Conservation (phyloP, 2,113 vertebrate genomes). For the Baryphthengus martii region DNA sequence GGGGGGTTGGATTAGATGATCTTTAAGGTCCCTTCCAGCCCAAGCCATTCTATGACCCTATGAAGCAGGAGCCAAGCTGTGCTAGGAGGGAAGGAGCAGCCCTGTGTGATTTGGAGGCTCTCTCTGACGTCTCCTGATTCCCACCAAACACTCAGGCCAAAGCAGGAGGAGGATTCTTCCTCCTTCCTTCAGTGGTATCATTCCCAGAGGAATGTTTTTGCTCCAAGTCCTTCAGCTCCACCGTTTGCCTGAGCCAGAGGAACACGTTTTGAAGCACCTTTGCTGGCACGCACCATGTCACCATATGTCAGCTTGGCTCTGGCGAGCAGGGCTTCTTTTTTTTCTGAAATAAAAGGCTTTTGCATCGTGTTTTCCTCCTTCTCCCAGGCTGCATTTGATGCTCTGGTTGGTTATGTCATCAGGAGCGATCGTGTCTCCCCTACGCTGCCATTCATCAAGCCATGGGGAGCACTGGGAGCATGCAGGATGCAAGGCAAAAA, state of each 20-base stretch:
- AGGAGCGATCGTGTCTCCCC: background rate
- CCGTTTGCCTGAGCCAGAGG: background rate
- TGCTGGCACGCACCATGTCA: background rate
- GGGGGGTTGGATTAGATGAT: no score
- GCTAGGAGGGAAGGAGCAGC: background rate
- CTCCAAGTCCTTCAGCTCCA: background rate
- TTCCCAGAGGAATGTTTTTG: background rate
- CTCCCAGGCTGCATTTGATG: background rate
- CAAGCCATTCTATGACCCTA: no score
- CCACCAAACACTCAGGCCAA: background rate
- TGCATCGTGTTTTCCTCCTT: background rate
- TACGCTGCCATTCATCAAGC: fast-evolving
- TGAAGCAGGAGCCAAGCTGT: background rate
- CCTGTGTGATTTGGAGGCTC: fast-evolving
- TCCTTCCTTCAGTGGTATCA: background rate
- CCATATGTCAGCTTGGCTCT: conserved; percentile 18
- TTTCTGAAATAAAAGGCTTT: background rate
- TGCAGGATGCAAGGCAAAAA: background rate
- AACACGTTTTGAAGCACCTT: background rate
- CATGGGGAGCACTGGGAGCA: fast-evolving
- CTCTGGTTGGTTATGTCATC: background rate
- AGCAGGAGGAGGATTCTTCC: background rate
- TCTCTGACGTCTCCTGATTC: fast-evolving
- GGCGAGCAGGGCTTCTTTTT: background rate
- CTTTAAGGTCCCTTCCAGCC: no score